Percentiles rank a stretch among this genome's conserved stretches.
These are phyloP conservation scores for Stomatorhinus walkeri DNA, from an alignment of 2,797 vertebrate genomes.

Conservation along the genomic window DNA sequence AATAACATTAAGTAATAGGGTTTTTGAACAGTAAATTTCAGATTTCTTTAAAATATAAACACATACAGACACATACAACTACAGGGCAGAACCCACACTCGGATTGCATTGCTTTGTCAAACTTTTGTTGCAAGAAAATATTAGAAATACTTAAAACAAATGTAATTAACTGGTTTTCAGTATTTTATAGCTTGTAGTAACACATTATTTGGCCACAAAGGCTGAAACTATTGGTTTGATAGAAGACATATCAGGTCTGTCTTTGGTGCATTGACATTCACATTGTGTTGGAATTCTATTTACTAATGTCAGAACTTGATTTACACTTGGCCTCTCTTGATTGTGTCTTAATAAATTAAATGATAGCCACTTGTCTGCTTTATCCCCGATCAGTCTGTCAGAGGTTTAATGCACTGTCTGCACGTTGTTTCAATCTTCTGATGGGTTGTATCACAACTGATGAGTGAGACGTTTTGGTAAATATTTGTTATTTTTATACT, in stretches of 20 bases:
- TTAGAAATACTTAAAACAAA: not conserved
- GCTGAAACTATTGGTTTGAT: not conserved
- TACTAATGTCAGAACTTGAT: not conserved
- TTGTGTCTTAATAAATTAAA: not conserved
- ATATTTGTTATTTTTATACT: not conserved
- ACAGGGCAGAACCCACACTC: not conserved
- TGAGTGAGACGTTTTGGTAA: not conserved
- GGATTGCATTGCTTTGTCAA: not conserved
- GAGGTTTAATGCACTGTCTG: not conserved
- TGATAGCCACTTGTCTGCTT: not conserved
- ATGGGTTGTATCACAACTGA: not conserved
- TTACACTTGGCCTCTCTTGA: not conserved
- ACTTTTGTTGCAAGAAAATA: not conserved
- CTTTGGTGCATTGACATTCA: not conserved
- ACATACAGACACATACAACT: not conserved
- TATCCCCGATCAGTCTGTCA: not conserved
- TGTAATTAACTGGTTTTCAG: not conserved
- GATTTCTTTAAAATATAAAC: not conserved
- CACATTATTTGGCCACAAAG: not conserved
- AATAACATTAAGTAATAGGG: not conserved
- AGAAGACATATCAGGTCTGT: not conserved
- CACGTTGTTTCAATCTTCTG: not conserved
- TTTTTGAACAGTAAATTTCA: not conserved
- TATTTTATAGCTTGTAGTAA: not conserved
- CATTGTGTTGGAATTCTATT: not conserved